These are phyloP conservation scores for Cephalophus harveyi DNA, from an alignment of 2,113 vertebrate genomes.

Conservation along the genomic window DNA sequence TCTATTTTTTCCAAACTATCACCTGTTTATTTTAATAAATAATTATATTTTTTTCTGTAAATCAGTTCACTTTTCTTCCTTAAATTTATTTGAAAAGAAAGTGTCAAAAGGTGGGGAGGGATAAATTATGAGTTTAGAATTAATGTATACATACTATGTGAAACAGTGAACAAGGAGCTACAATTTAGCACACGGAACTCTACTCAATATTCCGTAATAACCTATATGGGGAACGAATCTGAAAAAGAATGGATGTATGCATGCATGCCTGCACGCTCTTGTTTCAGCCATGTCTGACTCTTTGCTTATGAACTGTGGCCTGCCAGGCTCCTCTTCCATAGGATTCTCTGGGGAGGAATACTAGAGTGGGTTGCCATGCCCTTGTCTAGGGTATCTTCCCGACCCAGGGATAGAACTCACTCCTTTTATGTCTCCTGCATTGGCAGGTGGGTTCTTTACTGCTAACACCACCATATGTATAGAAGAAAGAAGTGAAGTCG, in stretches of 20 bases:
- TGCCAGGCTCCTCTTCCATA: not conserved
- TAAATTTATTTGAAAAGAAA: conserved; percentile 8
- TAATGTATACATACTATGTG: not conserved
- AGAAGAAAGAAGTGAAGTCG: not conserved
- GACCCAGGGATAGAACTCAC: not conserved
- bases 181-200: not conserved
- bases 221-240: not conserved
- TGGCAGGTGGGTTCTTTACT: not conserved
- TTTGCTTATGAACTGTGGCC: not conserved
- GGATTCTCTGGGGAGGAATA: not conserved
- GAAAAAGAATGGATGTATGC: not conserved
- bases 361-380: not conserved
- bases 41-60: not conserved
- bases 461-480: not conserved
- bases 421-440: not conserved
- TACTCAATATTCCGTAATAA: not conserved
- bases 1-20: not conserved
- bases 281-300: not conserved
- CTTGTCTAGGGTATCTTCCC: not conserved
- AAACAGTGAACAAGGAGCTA: not conserved
- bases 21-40: not conserved
- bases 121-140: not conserved
- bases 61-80: not conserved
- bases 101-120: not conserved
- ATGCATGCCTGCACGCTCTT: not conserved